Conservation (phyloP, 2,797 vertebrate species). For the Poecilia velifera region DNA sequence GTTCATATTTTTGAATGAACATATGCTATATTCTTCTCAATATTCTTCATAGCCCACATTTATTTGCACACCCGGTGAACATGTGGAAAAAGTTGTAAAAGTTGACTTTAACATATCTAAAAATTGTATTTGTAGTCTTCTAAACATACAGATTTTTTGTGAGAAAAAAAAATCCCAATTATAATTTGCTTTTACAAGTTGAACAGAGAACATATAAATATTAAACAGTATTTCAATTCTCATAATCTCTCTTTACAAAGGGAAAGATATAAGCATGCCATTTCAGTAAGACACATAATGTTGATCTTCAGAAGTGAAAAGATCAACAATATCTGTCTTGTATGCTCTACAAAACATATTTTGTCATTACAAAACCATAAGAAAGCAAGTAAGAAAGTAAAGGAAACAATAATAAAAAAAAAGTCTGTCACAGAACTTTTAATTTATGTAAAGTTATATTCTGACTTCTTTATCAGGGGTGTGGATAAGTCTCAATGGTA, state of each 20-base stretch:
- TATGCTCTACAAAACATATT: no score
- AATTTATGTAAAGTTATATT: background rate
- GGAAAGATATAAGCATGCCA: background rate
- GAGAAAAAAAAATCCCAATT: background rate
- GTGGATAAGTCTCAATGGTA: background rate
- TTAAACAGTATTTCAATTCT: background rate
- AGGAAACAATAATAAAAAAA: background rate
- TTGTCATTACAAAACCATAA: no score
- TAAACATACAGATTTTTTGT: background rate
- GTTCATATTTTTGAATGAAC: background rate
- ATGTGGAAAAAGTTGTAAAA: background rate
- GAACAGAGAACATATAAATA: background rate
- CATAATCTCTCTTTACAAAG: background rate
- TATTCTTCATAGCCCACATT: background rate
- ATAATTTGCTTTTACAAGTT: background rate
- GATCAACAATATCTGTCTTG: background rate
- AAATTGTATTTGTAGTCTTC: background rate
- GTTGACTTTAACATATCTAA: background rate
- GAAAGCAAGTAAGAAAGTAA: background rate
- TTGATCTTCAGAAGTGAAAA: background rate
- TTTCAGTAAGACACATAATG: background rate
- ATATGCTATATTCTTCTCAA: background rate
- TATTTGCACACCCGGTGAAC: background rate
- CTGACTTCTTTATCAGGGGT: background rate
- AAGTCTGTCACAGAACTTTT: background rate